Evolutionary conservation across 2,113 vertebrate species (phyloP), one percentile per base, ranked within the genome.

Genomic region (Macquaria australasica): DNA sequence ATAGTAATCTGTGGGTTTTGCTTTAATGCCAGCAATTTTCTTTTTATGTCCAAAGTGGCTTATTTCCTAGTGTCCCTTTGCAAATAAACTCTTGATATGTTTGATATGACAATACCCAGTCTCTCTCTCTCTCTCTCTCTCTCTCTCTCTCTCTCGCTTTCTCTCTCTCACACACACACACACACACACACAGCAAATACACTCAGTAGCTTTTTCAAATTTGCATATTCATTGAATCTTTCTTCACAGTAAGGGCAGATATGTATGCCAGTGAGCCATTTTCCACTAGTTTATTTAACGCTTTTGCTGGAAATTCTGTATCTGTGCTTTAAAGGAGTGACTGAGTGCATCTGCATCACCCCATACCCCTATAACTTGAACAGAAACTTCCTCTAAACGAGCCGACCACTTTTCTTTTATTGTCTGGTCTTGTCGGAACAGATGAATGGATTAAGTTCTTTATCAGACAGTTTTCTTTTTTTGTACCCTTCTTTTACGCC

Each of bases 361-460:
- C 28, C 66, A 39, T 8, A n/a, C 45, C 18, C 1, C 15, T 45
- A 21, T 67, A 28, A 79, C 82, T 11, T 67, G n/a, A 73, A 37
- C 14, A 39, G 28, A 39, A 82, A 39, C 68, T 45, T 88, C 63
- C 43, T 74, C 41, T 7, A n/a, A 62, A 76, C 39, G 3, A 81
- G 77, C 31, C 0, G 75, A 73, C 55, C 37, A 53, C 63, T 31
- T 69, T 34, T 73, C 41, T 43, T 53, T 53, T 69, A 67, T 72
- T 75, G 82, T 79, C 75, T 89, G 48, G 70, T 85, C 79, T 78
- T 83, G 78, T 72, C 67, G 59, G 48, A 77, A 31, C 68, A 87
- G 78, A 89, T 87, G 75, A 73, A 80, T 58, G 72, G 72, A 77
- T 87, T 83, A 73, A 83, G 55, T 55, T 86, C 73, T 66, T 82